Conservation (phyloP, 2,113 vertebrate species). For the Oncorhynchus gorbuscha region DNA sequence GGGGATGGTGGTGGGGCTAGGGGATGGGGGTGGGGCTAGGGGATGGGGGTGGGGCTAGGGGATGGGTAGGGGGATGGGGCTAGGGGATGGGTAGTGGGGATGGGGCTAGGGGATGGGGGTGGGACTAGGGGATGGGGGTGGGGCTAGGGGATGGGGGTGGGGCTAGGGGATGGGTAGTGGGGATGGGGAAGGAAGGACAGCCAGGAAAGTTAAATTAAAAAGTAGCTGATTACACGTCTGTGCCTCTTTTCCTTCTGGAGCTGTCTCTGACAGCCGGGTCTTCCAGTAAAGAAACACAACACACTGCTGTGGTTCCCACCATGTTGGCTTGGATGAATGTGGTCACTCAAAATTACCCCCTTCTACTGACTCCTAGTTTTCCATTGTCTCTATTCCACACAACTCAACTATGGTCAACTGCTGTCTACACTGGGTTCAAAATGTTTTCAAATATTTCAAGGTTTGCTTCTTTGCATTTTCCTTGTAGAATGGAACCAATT, state of each 20-base stretch:
- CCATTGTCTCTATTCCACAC: neutral
- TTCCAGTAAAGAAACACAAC: slow-evolving; percentile 40
- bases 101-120: slow-evolving; percentile 5
- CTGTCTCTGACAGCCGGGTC: slow-evolving; percentile 30
- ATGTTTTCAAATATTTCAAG: too few species aligned
- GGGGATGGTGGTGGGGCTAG: slow-evolving; percentile 26
- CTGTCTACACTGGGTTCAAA: neutral
- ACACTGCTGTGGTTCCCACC: slow-evolving; percentile 25
- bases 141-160: too few species aligned
- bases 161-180: neutral
- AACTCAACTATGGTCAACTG: neutral
- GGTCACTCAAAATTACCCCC: slow-evolving; percentile 24
- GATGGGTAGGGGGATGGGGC: slow-evolving; percentile 23
- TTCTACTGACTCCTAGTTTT: slow-evolving; percentile 1
- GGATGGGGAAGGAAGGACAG: slow-evolving; percentile 26
- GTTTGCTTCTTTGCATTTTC: too few species aligned
- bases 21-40: too few species aligned
- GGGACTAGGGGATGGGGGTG: too few species aligned
- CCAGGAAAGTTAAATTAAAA: slow-evolving; percentile 61
- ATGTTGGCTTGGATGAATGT: slow-evolving; percentile 28
- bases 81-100: slow-evolving; percentile 4
- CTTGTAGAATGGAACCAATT: too few species aligned
- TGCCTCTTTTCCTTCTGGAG: slow-evolving; percentile 46
- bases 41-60: too few species aligned
- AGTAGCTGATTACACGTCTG: slow-evolving; percentile 62